phyloP scores from a whole-genome alignment of 1,140 invertebrate genomes.

The Linepithema humile region DNA sequence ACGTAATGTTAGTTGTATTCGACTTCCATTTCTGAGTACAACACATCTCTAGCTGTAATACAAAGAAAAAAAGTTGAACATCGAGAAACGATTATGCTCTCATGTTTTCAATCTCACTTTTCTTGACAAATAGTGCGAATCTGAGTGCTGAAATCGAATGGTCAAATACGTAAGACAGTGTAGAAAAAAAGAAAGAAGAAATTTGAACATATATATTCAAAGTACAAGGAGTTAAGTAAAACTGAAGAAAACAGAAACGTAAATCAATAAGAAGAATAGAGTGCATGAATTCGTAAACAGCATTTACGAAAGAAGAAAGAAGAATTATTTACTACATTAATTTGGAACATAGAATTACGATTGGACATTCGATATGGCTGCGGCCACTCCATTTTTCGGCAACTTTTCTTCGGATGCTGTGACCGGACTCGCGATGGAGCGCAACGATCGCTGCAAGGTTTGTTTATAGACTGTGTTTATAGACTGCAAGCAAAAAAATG shows the following conservation, averaged over 20 bases:
- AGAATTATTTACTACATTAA: background rate
- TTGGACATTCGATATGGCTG: background rate
- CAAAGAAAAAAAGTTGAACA: no score
- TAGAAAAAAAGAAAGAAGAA: background rate
- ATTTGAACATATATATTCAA: background rate
- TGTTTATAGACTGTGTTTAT: background rate
- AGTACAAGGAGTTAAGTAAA: no score
- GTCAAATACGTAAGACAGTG: background rate
- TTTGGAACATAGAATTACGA: background rate
- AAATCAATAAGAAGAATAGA: background rate
- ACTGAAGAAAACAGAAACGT: background rate
- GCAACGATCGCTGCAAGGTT: conserved; percentile 36
- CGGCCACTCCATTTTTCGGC: background rate
- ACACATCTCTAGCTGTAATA: no score
- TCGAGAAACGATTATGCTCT: no score
- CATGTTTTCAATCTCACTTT: no score
- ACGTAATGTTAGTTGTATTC: background rate
- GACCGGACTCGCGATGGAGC: conserved; percentile 20
- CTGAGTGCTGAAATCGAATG: background rate
- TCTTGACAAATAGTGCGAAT: no score
- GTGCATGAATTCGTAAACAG: background rate
- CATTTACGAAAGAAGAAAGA: background rate
- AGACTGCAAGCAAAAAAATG: background rate
- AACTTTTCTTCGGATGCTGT: conserved; percentile 7
- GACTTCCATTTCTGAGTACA: background rate